Evolutionary conservation across 2,113 vertebrate species (phyloP), one percentile per base, ranked within the genome.

Genomic region (Corydoras sp.): DNA sequence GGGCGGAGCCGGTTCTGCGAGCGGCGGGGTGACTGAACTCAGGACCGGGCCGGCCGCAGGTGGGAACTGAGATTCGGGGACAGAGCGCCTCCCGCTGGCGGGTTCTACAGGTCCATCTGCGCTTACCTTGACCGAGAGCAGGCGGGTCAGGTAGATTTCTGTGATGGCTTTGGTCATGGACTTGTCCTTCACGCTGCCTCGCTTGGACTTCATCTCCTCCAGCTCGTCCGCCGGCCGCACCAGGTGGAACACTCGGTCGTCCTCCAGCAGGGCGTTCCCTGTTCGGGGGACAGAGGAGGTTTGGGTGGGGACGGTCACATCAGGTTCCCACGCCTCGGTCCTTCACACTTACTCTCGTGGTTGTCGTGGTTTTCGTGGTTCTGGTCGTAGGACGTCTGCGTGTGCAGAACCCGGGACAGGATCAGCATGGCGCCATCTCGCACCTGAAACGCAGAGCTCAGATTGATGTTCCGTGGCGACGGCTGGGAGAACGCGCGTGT

Each of bases 91-190:
- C n/a, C n/a, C n/a, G n/a, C n/a, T n/a, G n/a, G n/a, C n/a, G n/a
- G n/a, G n/a, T n/a, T n/a, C n/a, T n/a, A n/a, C n/a, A n/a, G n/a
- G n/a, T n/a, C n/a, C n/a, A n/a, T n/a, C n/a, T n/a, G n/a, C n/a
- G n/a, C n/a, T 53, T 87, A 98, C 97, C 95, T 99, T 99, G 83
- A 99, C 95, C 0, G 96, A 99, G 3, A 99, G 93, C 75, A 99
- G 92, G 78, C 97, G 90, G 0, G 97, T 98, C 82, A 99, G 89
- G 89, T 98, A 99, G 87, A 99, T 97, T 89, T 99, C 97, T 0
- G 97, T 98, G 84, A 99, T 99, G 83, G 96, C 97, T 93, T 99
- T 99, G 82, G 95, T 98, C 83, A 95, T 93, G 70, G 96, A 96
- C 80, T 98, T 98, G 82, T 97, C 96, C 81, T 98, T 98, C 84